Base-by-base conservation (phyloP, 2,888 invertebrate species). In the Caprella mutica region DNA sequence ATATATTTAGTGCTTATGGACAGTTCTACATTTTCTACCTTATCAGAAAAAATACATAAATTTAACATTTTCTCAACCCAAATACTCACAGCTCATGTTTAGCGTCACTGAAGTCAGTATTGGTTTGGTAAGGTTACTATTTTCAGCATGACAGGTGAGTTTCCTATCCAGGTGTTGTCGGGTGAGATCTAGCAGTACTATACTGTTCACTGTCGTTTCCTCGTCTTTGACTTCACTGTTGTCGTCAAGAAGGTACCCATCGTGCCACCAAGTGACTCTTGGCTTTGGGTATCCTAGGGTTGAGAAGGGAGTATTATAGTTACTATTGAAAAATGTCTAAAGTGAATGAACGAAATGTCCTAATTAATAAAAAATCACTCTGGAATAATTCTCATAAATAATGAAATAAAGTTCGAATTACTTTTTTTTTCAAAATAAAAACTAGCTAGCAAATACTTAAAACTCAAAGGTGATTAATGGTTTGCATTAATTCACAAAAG, bases 141-240 rank as follows among this genome's bases (percentile, higher is more conserved):
- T 85, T 69, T 81, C 81, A 5, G 83, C 84, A 65, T 83, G 81
- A 69, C 85, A 85, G 12, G 81, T 81, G 71, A 81, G 83, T 4
- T 80, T 77, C 2, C 81, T 80, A 65, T 82, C 78, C 51, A 81
- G 77, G 70, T 82, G 82, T 14, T 78, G 76, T 60, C 84, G 73
- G 14, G 77, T 76, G 42, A 86, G 77, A 67, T 78, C 66, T 12
- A 68, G 66, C 14, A 75, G 46, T 9, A 46, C 46, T n/a, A 55
- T 30, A 19, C n/a, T 46, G 46, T 55, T 55, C 6, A 55, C 24
- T 14, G 44, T 44, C 5, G 38, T 24, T 19, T 27, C 46, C 2
- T 46, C 55, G 3, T 38, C 30, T 9, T 35, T 30, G 14, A 44
- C 46, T 24, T 55, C 55, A 12, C 23, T 46, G 12, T 38, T 27